phyloP scores from a whole-genome alignment of 2,113 vertebrate species.

The Eulemur rufifrons region DNA sequence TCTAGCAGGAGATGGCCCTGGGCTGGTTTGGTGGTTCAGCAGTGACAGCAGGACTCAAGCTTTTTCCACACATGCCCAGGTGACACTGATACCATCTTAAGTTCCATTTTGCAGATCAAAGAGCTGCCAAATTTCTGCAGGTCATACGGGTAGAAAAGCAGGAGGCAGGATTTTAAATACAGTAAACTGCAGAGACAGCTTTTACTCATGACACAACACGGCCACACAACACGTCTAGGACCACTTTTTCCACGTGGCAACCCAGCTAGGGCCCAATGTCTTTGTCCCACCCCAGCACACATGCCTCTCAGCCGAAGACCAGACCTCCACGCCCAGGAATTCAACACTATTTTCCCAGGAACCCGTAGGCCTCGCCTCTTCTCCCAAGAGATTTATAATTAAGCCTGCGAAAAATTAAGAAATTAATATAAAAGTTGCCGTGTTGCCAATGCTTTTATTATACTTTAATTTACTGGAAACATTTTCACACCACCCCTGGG shows the following conservation, averaged over 20 bases:
- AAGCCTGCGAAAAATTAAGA: conserved; percentile 82
- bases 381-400: conserved; percentile 75
- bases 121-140: background rate
- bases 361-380: background rate
- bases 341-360: background rate
- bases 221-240: rapidly evolving
- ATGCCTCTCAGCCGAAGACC: background rate
- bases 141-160: background rate
- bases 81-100: background rate
- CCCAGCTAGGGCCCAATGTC: background rate
- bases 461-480: conserved; percentile 84
- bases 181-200: background rate
- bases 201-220: rapidly evolving
- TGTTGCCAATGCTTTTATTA: conserved; percentile 82
- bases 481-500: conserved; percentile 75
- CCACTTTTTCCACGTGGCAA: too few relatives aligned
- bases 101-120: background rate
- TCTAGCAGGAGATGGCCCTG: background rate
- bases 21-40: background rate
- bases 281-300: rapidly evolving
- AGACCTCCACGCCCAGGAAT: background rate
- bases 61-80: background rate
- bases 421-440: conserved; percentile 82
- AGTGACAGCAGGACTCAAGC: too few relatives aligned
- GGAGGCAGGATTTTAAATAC: background rate